These are phyloP conservation scores for Alosa sapidissima DNA, from an alignment of 2,797 vertebrate species.

Conservation along the genomic window DNA sequence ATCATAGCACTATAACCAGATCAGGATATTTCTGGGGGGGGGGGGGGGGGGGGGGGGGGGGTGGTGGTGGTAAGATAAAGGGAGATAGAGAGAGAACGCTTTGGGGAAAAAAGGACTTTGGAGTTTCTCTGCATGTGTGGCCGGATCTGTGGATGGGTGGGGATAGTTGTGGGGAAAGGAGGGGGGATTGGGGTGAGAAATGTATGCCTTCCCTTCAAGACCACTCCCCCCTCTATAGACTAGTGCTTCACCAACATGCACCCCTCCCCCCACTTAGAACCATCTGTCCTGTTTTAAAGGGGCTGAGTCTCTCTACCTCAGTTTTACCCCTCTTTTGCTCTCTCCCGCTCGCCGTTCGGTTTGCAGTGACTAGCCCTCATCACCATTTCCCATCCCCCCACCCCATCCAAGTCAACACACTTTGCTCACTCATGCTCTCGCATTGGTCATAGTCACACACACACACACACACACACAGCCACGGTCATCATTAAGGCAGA, in stretches of 20 bases:
- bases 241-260: slow-evolving; percentile 45
- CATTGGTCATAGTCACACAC: neutral
- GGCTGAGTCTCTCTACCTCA: slow-evolving; percentile 38
- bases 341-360: neutral
- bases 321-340: neutral
- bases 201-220: slow-evolving; percentile 56
- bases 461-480: neutral
- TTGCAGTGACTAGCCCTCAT: neutral
- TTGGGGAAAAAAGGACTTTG: slow-evolving; percentile 17
- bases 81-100: neutral
- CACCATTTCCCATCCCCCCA: slow-evolving; percentile 5
- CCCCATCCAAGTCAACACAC: slow-evolving; percentile 9
- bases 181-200: slow-evolving; percentile 27
- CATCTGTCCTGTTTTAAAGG: slow-evolving; percentile 58
- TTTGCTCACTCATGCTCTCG: slow-evolving; percentile 4
- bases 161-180: neutral
- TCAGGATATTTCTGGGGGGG: slow-evolving; percentile 35
- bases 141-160: neutral
- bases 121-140: slow-evolving; percentile 42
- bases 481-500: neutral
- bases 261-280: slow-evolving; percentile 53
- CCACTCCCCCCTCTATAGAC: slow-evolving; percentile 47
- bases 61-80: neutral
- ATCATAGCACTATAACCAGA: slow-evolving; percentile 26
- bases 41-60: slow-evolving; percentile 14